These are phyloP conservation scores for Malurus cyaneus DNA, from an alignment of 2,113 vertebrate species.

Conservation along the genomic window DNA sequence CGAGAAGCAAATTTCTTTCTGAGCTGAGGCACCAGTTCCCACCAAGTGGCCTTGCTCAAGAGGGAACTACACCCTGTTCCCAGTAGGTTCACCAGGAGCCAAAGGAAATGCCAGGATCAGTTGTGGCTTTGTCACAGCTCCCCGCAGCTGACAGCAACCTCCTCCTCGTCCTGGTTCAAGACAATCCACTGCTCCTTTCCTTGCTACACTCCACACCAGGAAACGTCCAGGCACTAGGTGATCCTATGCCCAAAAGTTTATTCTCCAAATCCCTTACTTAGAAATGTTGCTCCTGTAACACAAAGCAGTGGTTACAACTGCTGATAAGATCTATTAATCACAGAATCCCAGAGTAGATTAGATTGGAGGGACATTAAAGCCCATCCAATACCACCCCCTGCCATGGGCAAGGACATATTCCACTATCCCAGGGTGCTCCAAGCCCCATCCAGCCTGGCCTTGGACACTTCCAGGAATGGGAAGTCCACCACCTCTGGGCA, in stretches of 20 bases:
- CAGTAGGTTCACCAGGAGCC: background rate
- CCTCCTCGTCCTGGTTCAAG: background rate
- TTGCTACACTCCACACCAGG: background rate
- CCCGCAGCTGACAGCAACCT: background rate
- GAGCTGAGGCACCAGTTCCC: background rate
- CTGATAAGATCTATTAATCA: background rate
- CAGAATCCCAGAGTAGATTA: background rate
- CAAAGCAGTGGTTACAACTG: background rate
- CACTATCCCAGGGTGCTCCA: background rate
- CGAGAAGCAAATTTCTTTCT: background rate
- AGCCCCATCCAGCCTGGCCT: accelerated
- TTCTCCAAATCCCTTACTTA: background rate
- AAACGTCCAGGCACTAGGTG: accelerated
- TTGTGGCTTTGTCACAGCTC: background rate
- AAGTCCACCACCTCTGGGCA: background rate
- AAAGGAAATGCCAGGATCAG: accelerated
- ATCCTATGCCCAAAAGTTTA: background rate
- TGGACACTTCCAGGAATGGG: background rate
- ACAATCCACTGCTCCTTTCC: background rate
- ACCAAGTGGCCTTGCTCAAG: background rate
- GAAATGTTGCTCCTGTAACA: background rate
- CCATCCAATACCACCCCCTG: background rate
- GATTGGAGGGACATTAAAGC: background rate
- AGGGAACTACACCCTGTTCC: background rate
- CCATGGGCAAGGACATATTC: background rate